Percentiles rank a stretch among this genome's conserved stretches.
Conservation (phyloP, 2,113 vertebrate species). For the Urocolius indicus region DNA sequence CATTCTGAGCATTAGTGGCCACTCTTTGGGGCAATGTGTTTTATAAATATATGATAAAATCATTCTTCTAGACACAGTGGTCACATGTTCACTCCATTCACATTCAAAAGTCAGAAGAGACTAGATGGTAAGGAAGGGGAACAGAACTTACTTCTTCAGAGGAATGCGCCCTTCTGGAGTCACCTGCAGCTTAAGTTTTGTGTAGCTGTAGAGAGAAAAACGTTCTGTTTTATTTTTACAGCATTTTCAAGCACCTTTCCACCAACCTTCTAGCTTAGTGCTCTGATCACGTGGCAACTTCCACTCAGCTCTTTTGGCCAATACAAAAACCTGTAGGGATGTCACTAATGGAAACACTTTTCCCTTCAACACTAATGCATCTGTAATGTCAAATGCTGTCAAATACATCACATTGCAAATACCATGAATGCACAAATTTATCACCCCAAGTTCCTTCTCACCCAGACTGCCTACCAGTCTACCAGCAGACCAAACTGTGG, state of each 20-base stretch:
- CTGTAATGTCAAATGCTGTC: not conserved
- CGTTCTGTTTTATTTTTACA: not conserved
- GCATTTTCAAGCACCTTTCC: not conserved
- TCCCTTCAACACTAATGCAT: not conserved
- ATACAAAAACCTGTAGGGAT: not conserved
- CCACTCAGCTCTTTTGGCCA: not conserved
- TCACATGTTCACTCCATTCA: not conserved
- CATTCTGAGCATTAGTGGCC: not conserved
- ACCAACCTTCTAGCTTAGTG: not conserved
- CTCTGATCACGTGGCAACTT: not conserved
- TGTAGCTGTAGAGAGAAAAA: conserved; percentile 84
- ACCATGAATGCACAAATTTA: not conserved
- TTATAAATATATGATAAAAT: not conserved
- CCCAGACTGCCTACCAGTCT: not conserved
- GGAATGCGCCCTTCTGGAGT: conserved; percentile 95
- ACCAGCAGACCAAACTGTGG: not conserved
- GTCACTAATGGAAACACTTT: not conserved
- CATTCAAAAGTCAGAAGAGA: not conserved
- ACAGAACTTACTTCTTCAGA: conserved; percentile 92
- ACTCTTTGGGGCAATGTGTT: not conserved
- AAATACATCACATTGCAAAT: not conserved
- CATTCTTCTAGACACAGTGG: not conserved
- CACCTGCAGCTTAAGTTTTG: conserved; percentile 92
- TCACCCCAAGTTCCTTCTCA: not conserved
- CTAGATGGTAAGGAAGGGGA: not conserved